A percentile compares a stretch with the other conserved stretches of the same genome.
phyloP scores from a whole-genome alignment of 1,140 invertebrate species.

The Plutomurus gul region DNA sequence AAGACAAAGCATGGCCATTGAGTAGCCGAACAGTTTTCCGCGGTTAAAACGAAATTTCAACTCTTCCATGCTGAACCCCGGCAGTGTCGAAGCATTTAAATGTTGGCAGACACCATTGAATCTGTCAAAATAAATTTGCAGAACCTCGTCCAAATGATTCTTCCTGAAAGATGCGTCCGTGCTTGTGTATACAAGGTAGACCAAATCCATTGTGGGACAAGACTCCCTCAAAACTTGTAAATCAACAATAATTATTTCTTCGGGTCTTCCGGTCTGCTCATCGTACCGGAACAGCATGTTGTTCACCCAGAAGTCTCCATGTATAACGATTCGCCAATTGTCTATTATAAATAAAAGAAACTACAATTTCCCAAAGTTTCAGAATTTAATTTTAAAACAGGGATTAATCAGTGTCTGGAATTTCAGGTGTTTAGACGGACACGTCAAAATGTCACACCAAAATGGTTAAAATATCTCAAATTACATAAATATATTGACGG shows the following conservation, averaged over 20 bases:
- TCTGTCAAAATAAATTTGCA: slow-evolving; percentile 20
- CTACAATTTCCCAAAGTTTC: too few species aligned
- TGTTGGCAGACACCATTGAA: background rate
- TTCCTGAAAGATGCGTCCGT: slow-evolving; percentile 23
- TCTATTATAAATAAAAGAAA: background rate
- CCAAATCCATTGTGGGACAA: slow-evolving; percentile 38
- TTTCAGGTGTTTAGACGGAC: too few species aligned
- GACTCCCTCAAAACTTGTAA: slow-evolving; percentile 39
- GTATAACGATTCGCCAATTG: slow-evolving; percentile 59
- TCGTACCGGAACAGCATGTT: slow-evolving; percentile 45
- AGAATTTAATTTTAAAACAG: too few species aligned
- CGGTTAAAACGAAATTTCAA: slow-evolving; percentile 29
- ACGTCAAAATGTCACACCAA: too few species aligned
- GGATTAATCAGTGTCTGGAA: too few species aligned
- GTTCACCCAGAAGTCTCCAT: slow-evolving; percentile 49
- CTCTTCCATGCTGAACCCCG: slow-evolving; percentile 1
- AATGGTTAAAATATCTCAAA: too few species aligned
- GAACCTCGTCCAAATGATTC: slow-evolving; percentile 29
- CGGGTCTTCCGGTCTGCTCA: background rate
- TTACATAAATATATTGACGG: too few species aligned
- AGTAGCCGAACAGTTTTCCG: slow-evolving; percentile 23
- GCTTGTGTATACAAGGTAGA: slow-evolving; percentile 42
- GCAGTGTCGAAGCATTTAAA: background rate
- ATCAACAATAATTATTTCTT: slow-evolving; percentile 39
- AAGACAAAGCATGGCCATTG: background rate